A percentile compares a stretch with the other conserved stretches of the same genome.
Evolutionary conservation across 2,797 vertebrate genomes (phyloP).

Genomic region (Ataeniobius toweri): DNA sequence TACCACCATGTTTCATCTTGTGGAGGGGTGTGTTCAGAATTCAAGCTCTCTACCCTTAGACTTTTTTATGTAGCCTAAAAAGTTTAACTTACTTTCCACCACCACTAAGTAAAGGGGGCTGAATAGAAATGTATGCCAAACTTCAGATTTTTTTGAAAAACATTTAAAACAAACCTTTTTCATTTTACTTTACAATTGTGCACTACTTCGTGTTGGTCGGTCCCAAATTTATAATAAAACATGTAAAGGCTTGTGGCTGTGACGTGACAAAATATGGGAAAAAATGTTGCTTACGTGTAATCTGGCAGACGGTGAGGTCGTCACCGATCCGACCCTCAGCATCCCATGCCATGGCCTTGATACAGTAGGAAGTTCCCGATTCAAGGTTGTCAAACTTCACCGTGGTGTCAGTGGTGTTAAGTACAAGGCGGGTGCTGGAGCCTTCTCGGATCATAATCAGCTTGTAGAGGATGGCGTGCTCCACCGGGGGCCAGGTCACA

Average conservation of each 20-base stretch:
- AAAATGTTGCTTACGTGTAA: conserved; percentile 83
- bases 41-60: too few relatives aligned
- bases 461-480: conserved; percentile 82
- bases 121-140: not conserved
- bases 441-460: conserved; percentile 84
- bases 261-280: not conserved
- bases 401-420: conserved; percentile 83
- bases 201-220: not conserved
- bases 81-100: too few relatives aligned
- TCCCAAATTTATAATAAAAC: not conserved
- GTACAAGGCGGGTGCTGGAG: conserved; percentile 77
- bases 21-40: too few relatives aligned
- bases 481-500: conserved; percentile 83
- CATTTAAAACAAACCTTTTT: not conserved
- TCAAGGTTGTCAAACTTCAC: conserved; percentile 80
- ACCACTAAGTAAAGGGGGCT: not conserved
- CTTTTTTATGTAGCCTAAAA: too few relatives aligned
- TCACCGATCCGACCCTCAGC: conserved; percentile 84
- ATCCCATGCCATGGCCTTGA: conserved; percentile 88
- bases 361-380: conserved; percentile 85
- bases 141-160: not conserved
- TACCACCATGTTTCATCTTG: too few relatives aligned
- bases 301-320: conserved; percentile 84
- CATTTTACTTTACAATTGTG: too few relatives aligned
- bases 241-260: not conserved